phyloP scores from a whole-genome alignment of 2,113 vertebrate species.

The Eulemur macaco region DNA sequence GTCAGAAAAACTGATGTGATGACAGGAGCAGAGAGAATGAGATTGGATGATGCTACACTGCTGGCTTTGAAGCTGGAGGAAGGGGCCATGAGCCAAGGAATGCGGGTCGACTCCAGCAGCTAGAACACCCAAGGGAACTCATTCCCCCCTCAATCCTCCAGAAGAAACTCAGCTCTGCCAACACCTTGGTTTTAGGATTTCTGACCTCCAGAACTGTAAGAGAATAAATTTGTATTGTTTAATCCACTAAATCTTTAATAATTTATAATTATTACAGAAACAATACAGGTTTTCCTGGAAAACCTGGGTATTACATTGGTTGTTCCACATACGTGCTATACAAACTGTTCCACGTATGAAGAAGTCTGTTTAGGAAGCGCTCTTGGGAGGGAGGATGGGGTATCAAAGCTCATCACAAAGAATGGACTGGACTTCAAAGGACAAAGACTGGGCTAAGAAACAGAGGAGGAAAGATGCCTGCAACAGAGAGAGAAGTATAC shows the following conservation, averaged over 20 bases:
- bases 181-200: not conserved
- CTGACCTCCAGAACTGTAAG: not conserved
- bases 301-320: not conserved
- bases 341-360: not conserved
- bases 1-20: not conserved
- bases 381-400: not conserved
- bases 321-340: not conserved
- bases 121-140: not conserved
- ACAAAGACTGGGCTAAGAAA: not conserved
- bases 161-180: not conserved
- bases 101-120: not conserved
- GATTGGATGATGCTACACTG: not conserved
- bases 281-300: not conserved
- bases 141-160: accelerated
- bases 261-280: not conserved
- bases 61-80: not conserved
- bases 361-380: not conserved
- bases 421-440: not conserved
- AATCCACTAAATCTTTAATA: not conserved
- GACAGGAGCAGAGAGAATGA: not conserved
- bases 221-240: not conserved
- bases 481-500: not conserved
- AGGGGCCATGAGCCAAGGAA: not conserved
- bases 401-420: not conserved
- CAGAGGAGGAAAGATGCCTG: not conserved